These are phyloP conservation scores for Actinia equina DNA, from an alignment of 64 coral and sea anemone species.

Conservation along the genomic window DNA sequence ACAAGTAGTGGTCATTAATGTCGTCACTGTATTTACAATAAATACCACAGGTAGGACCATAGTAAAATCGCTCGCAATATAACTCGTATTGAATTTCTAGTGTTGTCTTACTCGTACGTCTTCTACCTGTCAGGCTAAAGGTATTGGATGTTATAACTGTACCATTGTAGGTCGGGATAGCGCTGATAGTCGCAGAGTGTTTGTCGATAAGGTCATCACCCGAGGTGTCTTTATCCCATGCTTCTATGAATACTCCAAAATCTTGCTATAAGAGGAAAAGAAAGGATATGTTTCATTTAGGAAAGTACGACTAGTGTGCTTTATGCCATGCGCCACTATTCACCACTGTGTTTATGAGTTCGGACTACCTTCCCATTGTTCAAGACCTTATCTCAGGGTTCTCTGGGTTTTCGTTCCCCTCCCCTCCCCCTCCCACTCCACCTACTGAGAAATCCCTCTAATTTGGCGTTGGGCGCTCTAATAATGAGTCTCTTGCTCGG, in stretches of 20 bases:
- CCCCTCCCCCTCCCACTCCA: too few relatives aligned
- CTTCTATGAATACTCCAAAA: slow-evolving; percentile 15
- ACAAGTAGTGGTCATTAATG: slow-evolving; percentile 33
- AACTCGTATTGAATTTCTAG: neutral
- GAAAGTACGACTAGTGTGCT: too few relatives aligned
- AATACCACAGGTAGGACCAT: slow-evolving; percentile 17
- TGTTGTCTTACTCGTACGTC: neutral
- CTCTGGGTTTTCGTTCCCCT: too few relatives aligned
- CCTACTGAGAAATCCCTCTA: too few relatives aligned
- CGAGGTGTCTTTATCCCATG: neutral
- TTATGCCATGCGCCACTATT: too few relatives aligned
- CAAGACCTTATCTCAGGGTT: too few relatives aligned
- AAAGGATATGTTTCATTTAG: too few relatives aligned
- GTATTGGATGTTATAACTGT: neutral
- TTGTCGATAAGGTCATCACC: neutral
- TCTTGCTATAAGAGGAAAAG: neutral
- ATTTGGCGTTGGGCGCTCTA: too few relatives aligned
- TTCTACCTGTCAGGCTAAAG: neutral
- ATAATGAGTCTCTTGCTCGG: too few relatives aligned
- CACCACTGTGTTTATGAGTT: too few relatives aligned
- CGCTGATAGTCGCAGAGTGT: neutral
- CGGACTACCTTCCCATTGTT: too few relatives aligned
- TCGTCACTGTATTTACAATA: slow-evolving; percentile 33
- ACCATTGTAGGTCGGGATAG: neutral
- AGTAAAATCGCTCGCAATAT: slow-evolving; percentile 19